Base-by-base conservation (phyloP, 2,797 vertebrate genomes). In the Melanotaenia pygmaea region DNA sequence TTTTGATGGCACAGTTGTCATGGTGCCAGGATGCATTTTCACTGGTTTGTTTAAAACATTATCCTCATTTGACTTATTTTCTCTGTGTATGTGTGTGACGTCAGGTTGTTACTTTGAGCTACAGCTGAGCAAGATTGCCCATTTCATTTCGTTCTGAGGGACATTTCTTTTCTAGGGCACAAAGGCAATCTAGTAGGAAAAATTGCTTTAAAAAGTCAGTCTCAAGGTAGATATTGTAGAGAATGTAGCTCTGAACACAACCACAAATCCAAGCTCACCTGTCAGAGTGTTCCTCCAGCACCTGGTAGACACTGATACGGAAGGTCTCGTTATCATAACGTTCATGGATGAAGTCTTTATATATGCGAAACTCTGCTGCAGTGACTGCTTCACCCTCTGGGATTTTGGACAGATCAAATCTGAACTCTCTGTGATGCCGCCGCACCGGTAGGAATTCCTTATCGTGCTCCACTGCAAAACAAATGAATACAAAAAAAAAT, bases 341-440 rank as follows among this genome's bases (percentile, higher is more conserved):
- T 50, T 98, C 97, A 1, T 94, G 95, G 90, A 98, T 92, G 85
- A 96, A 98, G 91, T 99, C 98, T 91, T 99, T 99, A 70, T 98
- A 99, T 83, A 99, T 98, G 35, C 98, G 95, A 90, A 99, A 99
- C 79, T 99, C 98, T 0, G 98, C 98, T 0, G 98, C 97, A 0
- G 98, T 99, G 79, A 98, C 98, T 0, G 96, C 96, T 83, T 99
- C 98, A 0, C 98, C 98, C 79, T 99, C 98, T 0, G 98, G 98
- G 90, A 99, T 99, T 77, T 95, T 95, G 8, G 97, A 97, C 7
- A 99, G 94, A 84, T 99, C 97, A 3, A 99, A 99, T 59, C 96
- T 93, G 93, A 99, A 99, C 90, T 99, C 97, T 40, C 95, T 89
- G 72, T 97, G 97, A 91, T 98, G 98, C 80, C 96, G 95, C 62